Percentiles rank a stretch among this genome's conserved stretches.
phyloP scores from a whole-genome alignment of 1,140 invertebrate genomes.

The Drosophila watanabei region DNA sequence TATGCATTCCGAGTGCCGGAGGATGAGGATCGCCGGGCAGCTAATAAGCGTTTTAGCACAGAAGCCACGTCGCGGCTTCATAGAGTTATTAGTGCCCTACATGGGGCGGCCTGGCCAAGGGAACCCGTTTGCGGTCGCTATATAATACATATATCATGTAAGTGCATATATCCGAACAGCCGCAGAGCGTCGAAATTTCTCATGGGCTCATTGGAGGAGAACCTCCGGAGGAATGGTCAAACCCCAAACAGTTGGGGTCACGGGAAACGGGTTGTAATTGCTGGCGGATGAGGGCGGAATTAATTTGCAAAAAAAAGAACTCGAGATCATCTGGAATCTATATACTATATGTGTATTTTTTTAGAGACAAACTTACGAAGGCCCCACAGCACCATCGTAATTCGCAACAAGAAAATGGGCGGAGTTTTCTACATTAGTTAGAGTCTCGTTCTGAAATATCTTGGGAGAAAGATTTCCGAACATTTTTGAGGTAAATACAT shows the following conservation, averaged over 20 bases:
- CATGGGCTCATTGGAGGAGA: conserved; percentile 43
- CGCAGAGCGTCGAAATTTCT: conserved; percentile 15
- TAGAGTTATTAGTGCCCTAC: too few species aligned
- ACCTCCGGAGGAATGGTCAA: conserved; percentile 15
- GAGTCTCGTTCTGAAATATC: not conserved
- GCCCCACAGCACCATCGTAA: not conserved
- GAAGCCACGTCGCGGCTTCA: too few species aligned
- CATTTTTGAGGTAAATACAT: not conserved
- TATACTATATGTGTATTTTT: not conserved
- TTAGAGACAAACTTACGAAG: too few species aligned
- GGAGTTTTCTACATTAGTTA: not conserved
- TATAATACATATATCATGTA: conserved; percentile 29
- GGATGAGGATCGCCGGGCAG: too few species aligned
- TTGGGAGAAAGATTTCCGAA: not conserved
- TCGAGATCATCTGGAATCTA: not conserved
- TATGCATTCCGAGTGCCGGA: too few species aligned
- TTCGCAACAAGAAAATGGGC: not conserved
- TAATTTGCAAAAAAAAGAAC: conserved; percentile 28
- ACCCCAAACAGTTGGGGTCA: conserved; percentile 5
- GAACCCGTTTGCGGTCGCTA: conserved; percentile 38
- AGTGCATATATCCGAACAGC: conserved; percentile 32
- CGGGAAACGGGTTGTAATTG: conserved; percentile 15
- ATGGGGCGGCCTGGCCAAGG: conserved; percentile 36
- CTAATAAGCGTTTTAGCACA: too few species aligned
- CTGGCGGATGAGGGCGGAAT: conserved; percentile 37